Percentiles rank a stretch among this genome's conserved stretches.
Conservation (phyloP, 2,888 invertebrate species). For the Drosophila paracracens region DNA sequence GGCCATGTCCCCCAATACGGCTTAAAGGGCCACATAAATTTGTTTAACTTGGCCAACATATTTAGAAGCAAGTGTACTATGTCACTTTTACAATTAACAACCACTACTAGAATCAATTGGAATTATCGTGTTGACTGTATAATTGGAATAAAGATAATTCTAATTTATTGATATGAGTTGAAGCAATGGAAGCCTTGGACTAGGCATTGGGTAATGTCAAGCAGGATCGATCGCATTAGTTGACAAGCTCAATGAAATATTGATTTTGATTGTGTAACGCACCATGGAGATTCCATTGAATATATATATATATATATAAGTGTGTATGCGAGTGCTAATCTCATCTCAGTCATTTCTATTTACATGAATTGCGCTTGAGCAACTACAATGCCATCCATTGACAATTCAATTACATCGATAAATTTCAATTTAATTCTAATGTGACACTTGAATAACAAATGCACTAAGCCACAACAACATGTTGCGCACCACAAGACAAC, state of each 20-base stretch:
- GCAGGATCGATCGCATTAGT: conserved; percentile 55
- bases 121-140: conserved; percentile 9
- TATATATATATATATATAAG: not conserved
- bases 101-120: not conserved
- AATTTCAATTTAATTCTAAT: conserved; percentile 71
- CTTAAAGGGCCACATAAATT: conserved; percentile 5
- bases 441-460: conserved; percentile 63
- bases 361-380: conserved; percentile 71
- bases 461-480: conserved; percentile 18
- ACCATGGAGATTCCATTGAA: conserved; percentile 35
- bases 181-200: conserved; percentile 60
- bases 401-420: conserved; percentile 70
- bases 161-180: conserved; percentile 21
- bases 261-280: conserved; percentile 63
- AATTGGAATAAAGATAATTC: not conserved
- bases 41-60: not conserved
- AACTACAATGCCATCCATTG: conserved; percentile 69
- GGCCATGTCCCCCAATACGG: conserved; percentile 9
- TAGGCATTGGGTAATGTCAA: conserved; percentile 76
- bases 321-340: conserved; percentile 29
- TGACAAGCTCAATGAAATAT: conserved; percentile 62
- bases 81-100: not conserved
- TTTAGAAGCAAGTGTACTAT: conserved; percentile 1
- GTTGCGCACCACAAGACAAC: not conserved
- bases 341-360: conserved; percentile 63